phyloP scores from a whole-genome alignment of 1,140 invertebrate genomes.

The Drosophila pruinosa region DNA sequence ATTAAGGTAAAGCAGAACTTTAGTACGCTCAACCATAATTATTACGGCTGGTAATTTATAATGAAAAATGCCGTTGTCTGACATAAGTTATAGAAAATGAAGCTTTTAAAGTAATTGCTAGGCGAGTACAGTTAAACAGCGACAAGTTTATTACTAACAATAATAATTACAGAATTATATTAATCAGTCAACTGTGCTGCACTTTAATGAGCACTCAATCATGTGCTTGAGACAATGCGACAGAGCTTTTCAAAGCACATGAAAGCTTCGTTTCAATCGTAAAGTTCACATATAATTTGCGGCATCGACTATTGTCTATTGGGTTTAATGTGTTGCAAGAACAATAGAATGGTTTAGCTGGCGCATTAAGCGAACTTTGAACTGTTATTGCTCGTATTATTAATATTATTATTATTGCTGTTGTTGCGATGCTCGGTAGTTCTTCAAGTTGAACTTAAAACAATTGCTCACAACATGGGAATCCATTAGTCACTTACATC shows the following conservation, averaged over 20 bases:
- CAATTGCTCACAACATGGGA: slow-evolving; percentile 26
- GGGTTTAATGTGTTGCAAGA: background rate
- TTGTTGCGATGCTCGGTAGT: background rate
- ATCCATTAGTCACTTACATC: slow-evolving; percentile 46
- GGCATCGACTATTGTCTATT: background rate
- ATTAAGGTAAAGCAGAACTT: background rate
- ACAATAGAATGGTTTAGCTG: slow-evolving; percentile 1
- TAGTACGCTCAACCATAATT: background rate
- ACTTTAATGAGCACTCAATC: slow-evolving; percentile 7
- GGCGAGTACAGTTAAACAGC: background rate
- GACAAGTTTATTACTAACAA: slow-evolving; percentile 4
- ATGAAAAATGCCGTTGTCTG: slow-evolving; percentile 1
- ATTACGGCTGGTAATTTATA: background rate
- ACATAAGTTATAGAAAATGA: slow-evolving; percentile 21
- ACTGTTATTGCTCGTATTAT: background rate
- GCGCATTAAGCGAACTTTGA: slow-evolving; percentile 2
- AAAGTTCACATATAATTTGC: background rate
- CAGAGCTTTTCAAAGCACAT: background rate
- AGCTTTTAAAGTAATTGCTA: slow-evolving; percentile 32
- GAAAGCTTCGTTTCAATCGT: slow-evolving; percentile 2
- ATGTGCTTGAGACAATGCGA: background rate
- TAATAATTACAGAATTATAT: slow-evolving; percentile 1
- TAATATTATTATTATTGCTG: background rate
- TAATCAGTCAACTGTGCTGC: slow-evolving; percentile 8
- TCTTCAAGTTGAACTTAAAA: slow-evolving; percentile 12